These are phyloP conservation scores for Pachliopta kotzebuea DNA, from an alignment of 2,888 invertebrate genomes.

Conservation along the genomic window DNA sequence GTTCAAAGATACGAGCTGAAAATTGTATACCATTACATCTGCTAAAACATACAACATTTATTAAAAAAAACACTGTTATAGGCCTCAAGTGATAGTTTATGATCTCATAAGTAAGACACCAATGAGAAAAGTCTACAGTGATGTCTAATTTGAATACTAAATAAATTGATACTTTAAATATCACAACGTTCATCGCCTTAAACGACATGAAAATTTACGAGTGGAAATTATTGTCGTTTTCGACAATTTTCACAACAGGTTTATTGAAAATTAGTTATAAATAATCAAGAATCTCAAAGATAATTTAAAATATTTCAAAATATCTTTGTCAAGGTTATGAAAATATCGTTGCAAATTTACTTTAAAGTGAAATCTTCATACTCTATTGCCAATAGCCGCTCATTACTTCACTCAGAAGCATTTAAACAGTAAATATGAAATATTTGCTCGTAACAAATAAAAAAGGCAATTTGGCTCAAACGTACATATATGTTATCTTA, in stretches of 20 bases:
- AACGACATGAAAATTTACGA: too few relatives aligned
- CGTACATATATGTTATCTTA: constrained; percentile 9
- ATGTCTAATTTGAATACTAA: too few relatives aligned
- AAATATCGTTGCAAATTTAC: constrained; percentile 19
- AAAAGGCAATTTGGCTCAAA: constrained; percentile 15
- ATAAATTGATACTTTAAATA: too few relatives aligned
- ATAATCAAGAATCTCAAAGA: not conserved
- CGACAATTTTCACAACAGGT: not conserved
- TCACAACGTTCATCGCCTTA: too few relatives aligned
- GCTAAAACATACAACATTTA: too few relatives aligned
- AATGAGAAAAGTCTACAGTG: too few relatives aligned
- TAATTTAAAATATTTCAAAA: constrained; percentile 3
- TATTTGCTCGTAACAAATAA: constrained; percentile 21
- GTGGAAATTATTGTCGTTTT: too few relatives aligned
- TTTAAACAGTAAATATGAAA: constrained; percentile 18
- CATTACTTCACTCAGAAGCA: constrained; percentile 14
- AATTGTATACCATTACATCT: not conserved
- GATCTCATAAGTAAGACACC: too few relatives aligned
- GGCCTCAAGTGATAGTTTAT: too few relatives aligned
- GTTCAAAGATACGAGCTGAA: not conserved
- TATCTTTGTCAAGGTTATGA: constrained; percentile 17
- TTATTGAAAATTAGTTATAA: not conserved
- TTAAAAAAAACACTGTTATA: too few relatives aligned
- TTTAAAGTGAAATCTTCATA: constrained; percentile 9
- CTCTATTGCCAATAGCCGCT: constrained; percentile 18